Base-by-base conservation (phyloP, 2,888 invertebrate species). In the Drosophila antonietae region DNA sequence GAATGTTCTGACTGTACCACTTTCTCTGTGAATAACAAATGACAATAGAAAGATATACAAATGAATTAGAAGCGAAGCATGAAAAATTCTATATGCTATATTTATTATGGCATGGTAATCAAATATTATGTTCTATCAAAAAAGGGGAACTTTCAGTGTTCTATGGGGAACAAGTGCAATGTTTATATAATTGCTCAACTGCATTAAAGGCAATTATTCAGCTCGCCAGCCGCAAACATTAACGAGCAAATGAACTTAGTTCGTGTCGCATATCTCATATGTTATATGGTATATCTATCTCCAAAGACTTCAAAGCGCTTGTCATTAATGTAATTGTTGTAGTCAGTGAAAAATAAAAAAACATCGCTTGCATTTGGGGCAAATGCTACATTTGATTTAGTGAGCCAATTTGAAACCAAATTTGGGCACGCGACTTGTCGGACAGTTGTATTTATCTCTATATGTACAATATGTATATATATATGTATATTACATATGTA, bases 201-300 rank as follows among this genome's bases (percentile, higher is more conserved):
- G 90, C 90, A 84, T 90, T 88, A 66, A 53, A 43, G 80, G 73
- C 89, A 79, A 88, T 84, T 90, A 84, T 90, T 83, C 73, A 72
- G 33, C 49, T 12, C 3, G 12, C 10, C 31, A 15, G 31, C 18
- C 49, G 67, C 69, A 55, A 15, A 41, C 46, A 79, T 78, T 59
- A 62, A 28, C 55, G 20, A 53, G 28, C 28, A 64, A 75, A 69
- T 81, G 78, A 77, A 80, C 56, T 55, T 55, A 44, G 67, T 60
- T 61, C 73, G 81, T 81, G 78, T 12, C 28, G 63, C 55, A 35
- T 77, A 77, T 77, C 78, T 63, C 18, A 6, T 60, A 41, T 18
- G 37, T 3, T 7, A 44, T 10, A 55, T 10, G 10, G 10, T 31
- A 31, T 31, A 55, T 55, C 20, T 57, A 66, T 78, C 56, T 52